Base-by-base conservation (phyloP, 2,888 invertebrate genomes). In the Chydorus sphaericus region DNA sequence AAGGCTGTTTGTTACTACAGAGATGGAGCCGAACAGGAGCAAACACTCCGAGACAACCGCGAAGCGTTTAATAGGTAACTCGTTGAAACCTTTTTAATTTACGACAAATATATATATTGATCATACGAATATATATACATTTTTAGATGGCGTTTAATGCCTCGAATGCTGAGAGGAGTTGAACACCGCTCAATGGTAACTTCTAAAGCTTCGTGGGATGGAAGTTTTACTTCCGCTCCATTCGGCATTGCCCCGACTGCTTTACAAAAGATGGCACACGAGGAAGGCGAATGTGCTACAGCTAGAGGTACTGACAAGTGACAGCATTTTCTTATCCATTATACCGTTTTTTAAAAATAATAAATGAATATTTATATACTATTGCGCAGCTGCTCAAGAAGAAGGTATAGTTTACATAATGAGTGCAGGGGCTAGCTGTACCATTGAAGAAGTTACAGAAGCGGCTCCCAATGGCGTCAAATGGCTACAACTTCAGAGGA, bases 401-500 rank as follows among this genome's bases (percentile, higher is more conserved):
- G 75, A 79, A 61, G 82, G 82, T 0, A 82, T 84, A 0, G 75
- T 91, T 60, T 91, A 80, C 67, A 88, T 81, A 23, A 71, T 90
- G 55, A 91, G 91, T 62, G 93, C 92, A 0, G 77, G 92, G 59
- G 75, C 91, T 0, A 93, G 90, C 0, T 82, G 81, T 62, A 87
- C 88, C 38, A 79, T 94, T 54, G 93, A 93, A 70, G 89, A 92
- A 67, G 81, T 93, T 2, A 85, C 88, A 0, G 68, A 74, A 58
- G 83, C 81, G 1, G 83, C 86, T 1, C 88, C 90, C 0, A 68
- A 78, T 14, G 81, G 80, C 0, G 72, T 79, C 18, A 87, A 86
- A 67, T 93, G 91, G 90, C 90, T 91, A 68, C 91, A 96, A 70
- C 75, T 94, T 1, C 94, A 93, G 67, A 83, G n/a, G n/a, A 72